These are phyloP conservation scores for Chaetura pelagica DNA, from an alignment of 2,113 vertebrate genomes.

Conservation along the genomic window DNA sequence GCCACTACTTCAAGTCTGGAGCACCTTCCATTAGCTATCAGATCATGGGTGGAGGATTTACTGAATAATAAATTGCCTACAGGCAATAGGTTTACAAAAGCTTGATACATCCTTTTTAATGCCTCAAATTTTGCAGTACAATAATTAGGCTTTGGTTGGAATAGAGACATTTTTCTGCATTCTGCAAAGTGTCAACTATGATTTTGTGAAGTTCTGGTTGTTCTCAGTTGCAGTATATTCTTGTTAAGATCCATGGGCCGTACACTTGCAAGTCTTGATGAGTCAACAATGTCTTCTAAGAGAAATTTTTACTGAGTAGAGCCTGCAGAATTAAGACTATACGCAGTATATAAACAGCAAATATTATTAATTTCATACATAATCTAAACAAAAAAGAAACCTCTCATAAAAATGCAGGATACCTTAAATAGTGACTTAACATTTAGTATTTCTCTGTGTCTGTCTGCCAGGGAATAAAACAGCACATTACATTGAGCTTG, in stretches of 20 bases:
- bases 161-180: neutral
- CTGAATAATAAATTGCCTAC: constrained; percentile 26
- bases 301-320: neutral
- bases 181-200: neutral
- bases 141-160: constrained; percentile 29
- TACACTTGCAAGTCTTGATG: neutral
- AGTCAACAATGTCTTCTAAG: neutral
- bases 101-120: constrained; percentile 8
- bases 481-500: neutral
- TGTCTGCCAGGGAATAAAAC: neutral
- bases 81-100: neutral
- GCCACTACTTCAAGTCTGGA: neutral
- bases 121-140: neutral
- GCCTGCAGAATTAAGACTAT: neutral
- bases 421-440: neutral
- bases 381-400: neutral
- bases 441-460: neutral
- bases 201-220: neutral
- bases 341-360: neutral
- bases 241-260: neutral
- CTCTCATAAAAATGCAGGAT: neutral
- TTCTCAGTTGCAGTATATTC: neutral
- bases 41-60: neutral
- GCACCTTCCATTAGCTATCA: constrained; percentile 7
- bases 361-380: neutral